Conservation (phyloP, 2,888 invertebrate species). For the Eulithis prunata region DNA sequence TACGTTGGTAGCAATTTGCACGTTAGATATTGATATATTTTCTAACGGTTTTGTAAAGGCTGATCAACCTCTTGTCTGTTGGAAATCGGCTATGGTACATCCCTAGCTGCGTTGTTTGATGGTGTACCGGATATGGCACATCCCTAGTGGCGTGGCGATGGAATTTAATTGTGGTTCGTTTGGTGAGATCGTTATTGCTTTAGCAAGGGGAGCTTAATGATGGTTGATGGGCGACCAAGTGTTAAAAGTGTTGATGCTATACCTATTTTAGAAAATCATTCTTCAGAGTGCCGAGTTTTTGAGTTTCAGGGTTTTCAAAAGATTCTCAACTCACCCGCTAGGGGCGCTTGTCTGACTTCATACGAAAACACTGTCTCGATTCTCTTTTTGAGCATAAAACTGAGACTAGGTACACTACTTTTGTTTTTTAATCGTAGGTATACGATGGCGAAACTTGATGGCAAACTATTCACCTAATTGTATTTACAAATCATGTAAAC, state of each 20-base stretch:
- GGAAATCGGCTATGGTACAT: background rate
- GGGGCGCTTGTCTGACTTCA: no score
- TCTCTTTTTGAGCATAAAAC: no score
- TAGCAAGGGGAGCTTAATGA: slow-evolving; percentile 19
- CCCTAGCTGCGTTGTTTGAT: background rate
- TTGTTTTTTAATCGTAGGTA: no score
- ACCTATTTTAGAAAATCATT: background rate
- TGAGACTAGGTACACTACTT: no score
- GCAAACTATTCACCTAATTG: no score
- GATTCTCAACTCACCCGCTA: background rate
- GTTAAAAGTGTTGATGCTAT: background rate
- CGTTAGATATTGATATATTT: no score
- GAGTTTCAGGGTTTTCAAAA: background rate
- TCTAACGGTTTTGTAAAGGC: background rate
- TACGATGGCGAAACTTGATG: no score
- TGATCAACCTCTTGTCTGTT: background rate
- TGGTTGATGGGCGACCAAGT: slow-evolving; percentile 15
- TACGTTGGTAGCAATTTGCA: no score
- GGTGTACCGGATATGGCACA: slow-evolving; percentile 3
- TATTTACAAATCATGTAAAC: no score
- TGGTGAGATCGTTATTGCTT: slow-evolving; percentile 24
- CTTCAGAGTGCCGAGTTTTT: no score
- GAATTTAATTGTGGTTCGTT: slow-evolving; percentile 33
- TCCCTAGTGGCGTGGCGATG: slow-evolving; percentile 17
- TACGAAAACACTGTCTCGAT: no score